Conservation (phyloP, 30 jellyfish, hydroid and myxozoan species). For the Rhopilema esculentum region DNA sequence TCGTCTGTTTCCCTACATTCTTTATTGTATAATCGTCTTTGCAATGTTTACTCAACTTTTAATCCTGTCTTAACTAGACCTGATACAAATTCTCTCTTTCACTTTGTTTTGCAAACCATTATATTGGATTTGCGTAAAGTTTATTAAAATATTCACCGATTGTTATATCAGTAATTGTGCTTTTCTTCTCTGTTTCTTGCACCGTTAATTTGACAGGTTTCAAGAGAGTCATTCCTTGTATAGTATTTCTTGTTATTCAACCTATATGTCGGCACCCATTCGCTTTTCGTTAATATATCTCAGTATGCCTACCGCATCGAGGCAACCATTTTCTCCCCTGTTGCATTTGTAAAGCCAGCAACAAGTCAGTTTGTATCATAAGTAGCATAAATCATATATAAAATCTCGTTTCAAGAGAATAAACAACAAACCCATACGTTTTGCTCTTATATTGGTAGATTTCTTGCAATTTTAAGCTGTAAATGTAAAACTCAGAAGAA, state of each 20-base stretch:
- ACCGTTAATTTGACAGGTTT: not conserved
- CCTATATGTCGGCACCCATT: not conserved
- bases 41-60: not conserved
- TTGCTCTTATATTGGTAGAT: no score
- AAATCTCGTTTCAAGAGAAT: no score
- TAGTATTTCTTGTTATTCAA: not conserved
- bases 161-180: not conserved
- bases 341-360: no score
- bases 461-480: no score
- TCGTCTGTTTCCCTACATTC: not conserved
- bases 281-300: no score
- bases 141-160: not conserved
- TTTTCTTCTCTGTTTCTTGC: not conserved
- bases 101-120: not conserved
- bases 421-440: no score
- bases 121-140: not conserved
- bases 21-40: not conserved
- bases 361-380: no score
- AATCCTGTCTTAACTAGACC: constrained; percentile 2
- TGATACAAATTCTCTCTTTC: not conserved
- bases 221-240: not conserved
- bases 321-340: no score
- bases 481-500: no score
- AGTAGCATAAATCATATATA: no score
- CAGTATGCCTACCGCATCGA: no score